Base-by-base conservation (phyloP, 92 coral and sea anemone species). In the Phenganax stokvisi region DNA sequence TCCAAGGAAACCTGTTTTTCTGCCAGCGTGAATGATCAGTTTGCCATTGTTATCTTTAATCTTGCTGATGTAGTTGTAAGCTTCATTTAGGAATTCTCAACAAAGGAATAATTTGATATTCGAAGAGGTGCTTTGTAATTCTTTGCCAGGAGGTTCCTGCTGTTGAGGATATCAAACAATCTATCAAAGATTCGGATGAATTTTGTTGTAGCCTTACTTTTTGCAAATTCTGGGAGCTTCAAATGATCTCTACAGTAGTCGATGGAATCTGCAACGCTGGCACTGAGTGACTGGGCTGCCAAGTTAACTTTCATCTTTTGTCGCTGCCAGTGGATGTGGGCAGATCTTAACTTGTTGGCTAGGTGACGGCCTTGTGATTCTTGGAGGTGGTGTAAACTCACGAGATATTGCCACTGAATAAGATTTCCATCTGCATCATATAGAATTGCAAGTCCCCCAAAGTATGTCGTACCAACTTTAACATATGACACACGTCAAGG, bases 401-500 rank as follows among this genome's bases (percentile, higher is more conserved):
- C 55, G 7, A 69, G 15, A 9, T 11, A 67, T 29, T 81, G 56
- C 85, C 80, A 82, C 72, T 70, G 73, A 47, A 72, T 57, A 25
- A 13, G 12, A 6, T 70, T 54, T 52, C 80, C 85, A 72, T 0
- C 68, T 29, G 6, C 17, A 30, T 81, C 77, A 57, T 56, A 51
- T 0, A 70, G 31, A 51, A 3, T 28, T 58, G 51, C 12, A 11
- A 28, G 17, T 68, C 78, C 8, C 13, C 67, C 56, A 82, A 17
- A 0, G 85, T 72, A 57, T 72, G 58, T 7, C 74, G 71, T 44
- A 83, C 74, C 54, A 83, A 31, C 17, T 59, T 61, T 1, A 59
- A 8, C 71, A 77, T 61, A 17, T 77, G 70, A 25, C 80, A 75
- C 7, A 67, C 79, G 57, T 81, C 85, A 57, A 81, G 71, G 44